Percentiles rank a stretch among this genome's conserved stretches.
Conservation (phyloP, 2,113 vertebrate genomes). For the Chionomys nivalis region DNA sequence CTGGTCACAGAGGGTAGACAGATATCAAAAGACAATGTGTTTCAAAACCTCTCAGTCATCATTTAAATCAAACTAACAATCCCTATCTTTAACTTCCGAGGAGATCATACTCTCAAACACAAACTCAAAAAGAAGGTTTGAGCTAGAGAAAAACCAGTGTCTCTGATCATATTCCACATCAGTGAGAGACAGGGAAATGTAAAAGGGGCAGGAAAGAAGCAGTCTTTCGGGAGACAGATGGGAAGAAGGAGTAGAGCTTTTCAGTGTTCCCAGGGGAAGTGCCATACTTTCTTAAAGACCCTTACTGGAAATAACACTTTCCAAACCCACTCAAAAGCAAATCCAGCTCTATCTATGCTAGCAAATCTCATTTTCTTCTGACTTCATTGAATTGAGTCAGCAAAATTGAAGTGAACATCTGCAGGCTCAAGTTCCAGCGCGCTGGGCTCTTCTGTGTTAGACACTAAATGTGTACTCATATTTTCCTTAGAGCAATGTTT, state of each 20-base stretch:
- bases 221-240: slow-evolving; percentile 7
- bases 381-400: background rate
- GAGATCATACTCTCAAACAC: background rate
- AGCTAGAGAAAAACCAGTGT: background rate
- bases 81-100: background rate
- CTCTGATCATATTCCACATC: slow-evolving; percentile 22
- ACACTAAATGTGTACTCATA: background rate
- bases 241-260: slow-evolving; percentile 25
- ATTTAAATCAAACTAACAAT: slow-evolving; percentile 18
- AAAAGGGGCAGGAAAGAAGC: rapidly evolving
- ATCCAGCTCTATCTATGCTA: background rate
- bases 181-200: slow-evolving; percentile 42
- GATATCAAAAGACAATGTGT: background rate
- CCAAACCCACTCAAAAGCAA: background rate
- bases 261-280: background rate
- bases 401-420: slow-evolving; percentile 16
- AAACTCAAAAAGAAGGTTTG: slow-evolving; percentile 24
- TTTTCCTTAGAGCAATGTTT: background rate
- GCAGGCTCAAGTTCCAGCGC: background rate
- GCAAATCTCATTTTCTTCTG: slow-evolving; percentile 4
- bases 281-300: background rate
- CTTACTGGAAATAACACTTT: slow-evolving; percentile 36
- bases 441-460: background rate
- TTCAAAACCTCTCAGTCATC: background rate
- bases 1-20: background rate